Evolutionary conservation across 2,797 vertebrate species (phyloP), one percentile per base, ranked within the genome.

Genomic region (Acipenser oxyrinchus): DNA sequence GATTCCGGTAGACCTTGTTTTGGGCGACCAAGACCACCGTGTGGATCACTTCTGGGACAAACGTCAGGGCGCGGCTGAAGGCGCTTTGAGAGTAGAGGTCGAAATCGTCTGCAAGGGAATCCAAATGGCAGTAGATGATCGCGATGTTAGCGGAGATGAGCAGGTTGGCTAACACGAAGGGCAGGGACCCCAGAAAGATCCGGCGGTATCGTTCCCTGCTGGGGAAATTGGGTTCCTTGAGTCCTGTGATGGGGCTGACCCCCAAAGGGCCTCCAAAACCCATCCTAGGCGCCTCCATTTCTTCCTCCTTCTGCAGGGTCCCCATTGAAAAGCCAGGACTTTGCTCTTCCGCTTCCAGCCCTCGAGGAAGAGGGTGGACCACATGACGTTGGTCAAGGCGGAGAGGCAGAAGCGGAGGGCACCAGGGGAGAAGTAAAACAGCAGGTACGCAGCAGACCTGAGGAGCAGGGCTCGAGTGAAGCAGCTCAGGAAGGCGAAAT

Each of bases 401-500:
- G 62, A n/a, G 6, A 64, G 7, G 7, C 59, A 23, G 6, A 48
- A 18, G 1, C 59, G 61, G 4, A 59, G 37, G 6, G 4, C 10
- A 1, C 15, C 15, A 1, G 64, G 23, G 13, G 67, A 62, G 11
- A 70, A n/a, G 6, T 48, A 63, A 10, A 68, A 68, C 48, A 58
- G 50, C 13, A 62, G 12, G 7, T 64, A 62, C 18, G 69, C 8
- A 1, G 66, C 11, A 7, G 70, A 62, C 10, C 65, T 69, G 6
- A 68, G 37, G 3, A 69, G 37, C 10, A 75, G 68, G 7, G 70
- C 66, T 18, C 57, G 51, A 10, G 64, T 65, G 8, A 74, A 37
- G 13, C 53, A 60, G 18, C 64, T 62, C n/a, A 70, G 65, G 59
- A 72, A 70, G 10, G 59, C 62, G 57, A 74, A 72, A 62, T 69